Conservation (phyloP, 2,888 invertebrate species). For the Sinotaia quadrata region DNA sequence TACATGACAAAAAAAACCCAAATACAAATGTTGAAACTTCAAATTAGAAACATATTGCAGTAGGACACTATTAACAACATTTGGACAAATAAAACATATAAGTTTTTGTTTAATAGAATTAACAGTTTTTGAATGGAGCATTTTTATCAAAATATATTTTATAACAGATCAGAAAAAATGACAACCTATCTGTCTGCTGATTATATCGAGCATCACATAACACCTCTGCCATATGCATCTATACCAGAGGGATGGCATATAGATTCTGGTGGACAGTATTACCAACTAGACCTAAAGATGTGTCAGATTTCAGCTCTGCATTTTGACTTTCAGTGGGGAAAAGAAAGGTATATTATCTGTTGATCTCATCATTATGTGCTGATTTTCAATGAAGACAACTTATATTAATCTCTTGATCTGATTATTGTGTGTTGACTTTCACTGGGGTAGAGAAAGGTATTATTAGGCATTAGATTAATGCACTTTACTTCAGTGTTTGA, state of each 20-base stretch:
- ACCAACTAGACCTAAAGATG: conserved; percentile 66
- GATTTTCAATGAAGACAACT: neutral
- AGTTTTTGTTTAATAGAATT: too few relatives aligned
- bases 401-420: neutral
- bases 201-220: conserved; percentile 53
- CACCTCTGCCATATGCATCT: conserved; percentile 38
- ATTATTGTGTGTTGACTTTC: neutral
- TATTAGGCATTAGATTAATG: too few relatives aligned
- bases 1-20: too few relatives aligned
- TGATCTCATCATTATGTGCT: neutral
- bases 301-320: conserved; percentile 57
- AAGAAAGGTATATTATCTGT: conserved; percentile 49
- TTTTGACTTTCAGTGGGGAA: conserved; percentile 64
- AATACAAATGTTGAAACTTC: too few relatives aligned
- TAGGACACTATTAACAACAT: too few relatives aligned
- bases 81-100: too few relatives aligned
- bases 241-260: conserved; percentile 54
- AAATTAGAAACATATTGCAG: too few relatives aligned
- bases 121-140: neutral
- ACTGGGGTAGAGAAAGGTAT: too few relatives aligned
- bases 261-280: conserved; percentile 48
- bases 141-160: neutral
- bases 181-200: conserved; percentile 46
- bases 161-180: neutral
- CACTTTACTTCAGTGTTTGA: too few relatives aligned